Base-by-base conservation (phyloP, 2,888 invertebrate species). In the Trichacis sp. region DNA sequence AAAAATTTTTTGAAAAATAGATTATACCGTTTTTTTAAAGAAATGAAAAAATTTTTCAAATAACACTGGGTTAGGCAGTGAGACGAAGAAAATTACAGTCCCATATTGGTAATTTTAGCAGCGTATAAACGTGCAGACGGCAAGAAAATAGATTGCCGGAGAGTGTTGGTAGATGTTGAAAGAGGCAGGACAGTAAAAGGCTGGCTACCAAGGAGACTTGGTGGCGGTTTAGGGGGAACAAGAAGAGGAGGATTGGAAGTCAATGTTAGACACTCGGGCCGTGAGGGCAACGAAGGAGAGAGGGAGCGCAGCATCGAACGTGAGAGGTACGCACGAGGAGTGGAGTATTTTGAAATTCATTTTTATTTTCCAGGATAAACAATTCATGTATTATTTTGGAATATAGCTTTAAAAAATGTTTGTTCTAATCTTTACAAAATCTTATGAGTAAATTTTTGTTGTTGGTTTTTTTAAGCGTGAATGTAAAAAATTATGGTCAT, bases 41-140 rank as follows among this genome's bases (percentile, higher is more conserved):
- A n/a, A n/a, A n/a, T n/a, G n/a, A n/a, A n/a, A n/a, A n/a, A 47
- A 36, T n/a, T n/a, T n/a, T n/a, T n/a, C n/a, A n/a, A n/a, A n/a
- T n/a, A n/a, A n/a, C n/a, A n/a, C n/a, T n/a, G 53, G 17, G 46
- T 17, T 33, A 9, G 29, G 4, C 1, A 11, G 11, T 6, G 11
- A 43, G 38, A 45, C 49, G 53, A 51, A 55, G 59, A 69, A 52
- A 61, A 65, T 64, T 66, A 69, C 74, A 78, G 73, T 69, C 67
- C 65, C 55, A 62, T 70, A 73, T 78, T 77, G 77, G 74, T 80
- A 77, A 79, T 89, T 90, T 83, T 92, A 98, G 97, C 98, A 84
- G 99, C 99, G 69, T 99, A 99, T 90, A 99, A 99, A 87, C 97
- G 98, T 88, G 99, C 98, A 51, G 99, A 99, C 87, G 99, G 99